Percentiles rank a stretch among this genome's conserved stretches.
phyloP scores from a whole-genome alignment of 2,888 invertebrate genomes.

The Drosophila picticornis region DNA sequence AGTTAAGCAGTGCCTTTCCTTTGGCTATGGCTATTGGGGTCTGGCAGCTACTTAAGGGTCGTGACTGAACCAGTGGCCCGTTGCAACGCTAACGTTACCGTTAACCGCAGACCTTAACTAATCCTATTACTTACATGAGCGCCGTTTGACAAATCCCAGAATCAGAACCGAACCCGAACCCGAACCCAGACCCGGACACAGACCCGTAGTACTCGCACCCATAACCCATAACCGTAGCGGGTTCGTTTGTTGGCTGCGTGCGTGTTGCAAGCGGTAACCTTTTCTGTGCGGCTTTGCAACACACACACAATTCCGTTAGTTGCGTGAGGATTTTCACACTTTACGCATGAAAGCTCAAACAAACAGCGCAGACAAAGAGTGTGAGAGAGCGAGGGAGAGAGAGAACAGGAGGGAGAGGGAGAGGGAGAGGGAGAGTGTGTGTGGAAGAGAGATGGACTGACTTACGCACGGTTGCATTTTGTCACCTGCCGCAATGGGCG shows the following conservation, averaged over 20 bases:
- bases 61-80: background rate
- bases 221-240: background rate
- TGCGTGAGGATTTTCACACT: slow-evolving; percentile 76
- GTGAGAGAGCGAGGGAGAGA: background rate
- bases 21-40: background rate
- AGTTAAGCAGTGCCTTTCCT: background rate
- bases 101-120: slow-evolving; percentile 40
- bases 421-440: background rate
- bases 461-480: slow-evolving; percentile 65
- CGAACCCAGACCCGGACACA: background rate
- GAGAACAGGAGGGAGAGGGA: background rate
- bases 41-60: slow-evolving; percentile 12
- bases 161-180: background rate
- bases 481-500: slow-evolving; percentile 39
- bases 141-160: slow-evolving; percentile 52
- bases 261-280: slow-evolving; percentile 44
- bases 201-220: background rate
- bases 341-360: slow-evolving; percentile 61
- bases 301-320: slow-evolving; percentile 39
- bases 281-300: slow-evolving; percentile 48
- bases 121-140: slow-evolving; percentile 75
- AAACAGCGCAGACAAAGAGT: background rate
- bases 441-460: slow-evolving; percentile 10
- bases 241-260: slow-evolving; percentile 2
- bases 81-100: slow-evolving; percentile 5